Evolutionary conservation across 2,113 vertebrate species (phyloP).

Genomic region (Halichoeres trimaculatus): DNA sequence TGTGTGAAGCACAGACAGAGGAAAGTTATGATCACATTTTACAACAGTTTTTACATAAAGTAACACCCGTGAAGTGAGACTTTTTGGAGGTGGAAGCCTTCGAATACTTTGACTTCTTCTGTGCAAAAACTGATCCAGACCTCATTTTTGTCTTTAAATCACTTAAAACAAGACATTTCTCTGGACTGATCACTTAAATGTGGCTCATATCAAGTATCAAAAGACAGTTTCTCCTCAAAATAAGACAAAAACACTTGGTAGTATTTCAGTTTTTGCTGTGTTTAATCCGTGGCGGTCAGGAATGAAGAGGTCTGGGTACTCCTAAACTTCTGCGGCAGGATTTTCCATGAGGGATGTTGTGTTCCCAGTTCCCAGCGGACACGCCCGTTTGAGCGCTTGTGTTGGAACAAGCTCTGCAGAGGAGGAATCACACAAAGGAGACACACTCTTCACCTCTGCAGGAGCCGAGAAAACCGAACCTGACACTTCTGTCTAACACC

Average conservation of each 20-base stretch:
- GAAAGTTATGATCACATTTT: neutral
- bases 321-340: neutral
- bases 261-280: too few species aligned
- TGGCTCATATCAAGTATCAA: too few species aligned
- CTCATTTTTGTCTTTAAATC: too few species aligned
- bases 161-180: too few species aligned
- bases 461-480: conserved; percentile 48
- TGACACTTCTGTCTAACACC: conserved; percentile 27
- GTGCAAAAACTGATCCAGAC: too few species aligned
- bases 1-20: neutral
- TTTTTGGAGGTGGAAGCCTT: neutral
- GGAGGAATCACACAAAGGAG: conserved; percentile 42
- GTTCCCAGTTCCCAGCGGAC: conserved; percentile 18
- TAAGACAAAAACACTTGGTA: too few species aligned
- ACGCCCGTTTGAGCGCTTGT: conserved; percentile 62
- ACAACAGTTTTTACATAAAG: neutral
- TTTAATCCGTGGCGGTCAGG: neutral
- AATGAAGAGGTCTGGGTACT: neutral
- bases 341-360: conserved; percentile 17
- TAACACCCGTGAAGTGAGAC: neutral
- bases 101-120: too few species aligned
- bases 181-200: too few species aligned
- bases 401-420: conserved; percentile 39
- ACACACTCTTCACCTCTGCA: conserved; percentile 22
- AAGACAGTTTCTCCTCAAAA: too few species aligned